Evolutionary conservation across 1,140 invertebrate species (phyloP).

Genomic region (Heliconius eleuchia): DNA sequence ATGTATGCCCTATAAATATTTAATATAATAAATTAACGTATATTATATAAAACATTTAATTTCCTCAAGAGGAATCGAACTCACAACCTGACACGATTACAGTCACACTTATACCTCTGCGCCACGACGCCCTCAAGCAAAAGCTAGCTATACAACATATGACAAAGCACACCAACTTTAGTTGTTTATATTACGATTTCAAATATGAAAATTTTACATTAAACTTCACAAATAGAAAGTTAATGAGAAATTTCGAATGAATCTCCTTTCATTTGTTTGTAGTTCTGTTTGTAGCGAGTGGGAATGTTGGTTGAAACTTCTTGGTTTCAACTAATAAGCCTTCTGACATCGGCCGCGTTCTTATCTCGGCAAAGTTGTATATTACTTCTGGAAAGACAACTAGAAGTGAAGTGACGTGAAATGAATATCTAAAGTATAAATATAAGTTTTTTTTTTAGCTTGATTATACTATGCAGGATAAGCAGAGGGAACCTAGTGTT

Average conservation of each 20-base stretch:
- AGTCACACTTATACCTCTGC: too few relatives aligned
- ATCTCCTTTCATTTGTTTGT: constrained; percentile 2
- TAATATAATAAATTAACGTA: too few relatives aligned
- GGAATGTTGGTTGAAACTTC: constrained; percentile 5
- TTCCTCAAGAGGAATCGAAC: too few relatives aligned
- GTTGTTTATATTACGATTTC: background rate
- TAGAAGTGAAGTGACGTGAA: background rate
- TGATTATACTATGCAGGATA: too few relatives aligned
- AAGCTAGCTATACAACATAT: background rate
- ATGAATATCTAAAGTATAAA: background rate
- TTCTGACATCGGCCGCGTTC: background rate
- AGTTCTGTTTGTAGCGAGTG: constrained; percentile 2
- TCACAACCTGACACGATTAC: too few relatives aligned
- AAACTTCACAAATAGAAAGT: constrained; percentile 1
- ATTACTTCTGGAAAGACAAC: background rate
- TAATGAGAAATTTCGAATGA: background rate
- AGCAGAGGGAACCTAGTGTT: too few relatives aligned
- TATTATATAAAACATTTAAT: too few relatives aligned
- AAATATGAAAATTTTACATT: background rate
- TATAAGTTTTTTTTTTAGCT: too few relatives aligned
- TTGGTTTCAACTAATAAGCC: constrained; percentile 8
- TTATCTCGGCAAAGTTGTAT: background rate
- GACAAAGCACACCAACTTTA: background rate
- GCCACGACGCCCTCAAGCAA: too few relatives aligned
- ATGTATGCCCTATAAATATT: too few relatives aligned